A percentile compares a stretch with the other conserved stretches of the same genome.
phyloP scores from a whole-genome alignment of 1,140 invertebrate species.

The Manduca sexta region DNA sequence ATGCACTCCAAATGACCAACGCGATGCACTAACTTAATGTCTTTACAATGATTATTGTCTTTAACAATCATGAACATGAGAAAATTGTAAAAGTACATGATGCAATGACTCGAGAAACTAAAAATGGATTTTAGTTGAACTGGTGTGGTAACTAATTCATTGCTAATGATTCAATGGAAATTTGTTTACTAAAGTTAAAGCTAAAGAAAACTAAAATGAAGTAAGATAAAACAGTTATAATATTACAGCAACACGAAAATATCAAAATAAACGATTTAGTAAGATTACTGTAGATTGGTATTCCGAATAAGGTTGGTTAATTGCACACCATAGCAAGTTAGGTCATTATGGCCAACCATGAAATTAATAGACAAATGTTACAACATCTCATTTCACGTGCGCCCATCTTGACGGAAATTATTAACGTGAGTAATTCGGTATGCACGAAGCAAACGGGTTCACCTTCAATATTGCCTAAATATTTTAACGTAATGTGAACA shows the following conservation, averaged over 20 bases:
- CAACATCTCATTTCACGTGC: constrained; percentile 44
- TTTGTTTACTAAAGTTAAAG: too few species aligned
- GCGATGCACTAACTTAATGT: constrained; percentile 37
- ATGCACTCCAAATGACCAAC: constrained; percentile 50
- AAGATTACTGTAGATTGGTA: too few species aligned
- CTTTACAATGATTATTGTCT: constrained; percentile 34
- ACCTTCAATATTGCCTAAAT: constrained; percentile 9
- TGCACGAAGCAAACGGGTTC: constrained; percentile 15
- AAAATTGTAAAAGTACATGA: constrained; percentile 15
- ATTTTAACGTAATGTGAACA: neutral
- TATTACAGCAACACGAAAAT: too few species aligned
- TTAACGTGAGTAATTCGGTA: constrained; percentile 39
- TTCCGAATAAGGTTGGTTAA: too few species aligned
- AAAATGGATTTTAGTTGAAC: too few species aligned
- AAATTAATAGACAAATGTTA: constrained; percentile 52
- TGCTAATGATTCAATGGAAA: too few species aligned
- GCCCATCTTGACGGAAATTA: constrained; percentile 48
- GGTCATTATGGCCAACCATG: constrained; percentile 43
- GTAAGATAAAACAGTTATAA: too few species aligned
- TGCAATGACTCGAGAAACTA: too few species aligned
- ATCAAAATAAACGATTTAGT: too few species aligned
- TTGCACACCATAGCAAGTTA: neutral
- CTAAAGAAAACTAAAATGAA: too few species aligned
- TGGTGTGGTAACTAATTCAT: too few species aligned
- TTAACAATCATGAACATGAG: constrained; percentile 32